Conservation (phyloP, 2,888 invertebrate species). For the Pterostichus madidus region DNA sequence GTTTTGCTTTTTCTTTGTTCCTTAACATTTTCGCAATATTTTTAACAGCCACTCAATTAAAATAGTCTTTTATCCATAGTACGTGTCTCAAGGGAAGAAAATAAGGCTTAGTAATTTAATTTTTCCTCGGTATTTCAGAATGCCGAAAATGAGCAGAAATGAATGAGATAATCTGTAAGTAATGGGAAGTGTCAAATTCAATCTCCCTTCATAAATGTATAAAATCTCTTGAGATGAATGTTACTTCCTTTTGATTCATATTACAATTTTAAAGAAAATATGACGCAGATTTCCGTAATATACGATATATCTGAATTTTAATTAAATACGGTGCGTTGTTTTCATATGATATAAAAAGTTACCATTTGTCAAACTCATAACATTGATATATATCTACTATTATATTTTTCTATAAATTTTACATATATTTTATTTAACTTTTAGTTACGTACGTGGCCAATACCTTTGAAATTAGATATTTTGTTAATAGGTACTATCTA, state of each 20-base stretch:
- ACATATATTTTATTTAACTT: no score
- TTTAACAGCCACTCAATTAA: neutral
- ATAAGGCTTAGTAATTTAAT: conserved; percentile 18
- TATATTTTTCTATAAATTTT: conserved; percentile 8
- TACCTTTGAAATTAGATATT: no score
- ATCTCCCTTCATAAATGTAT: conserved; percentile 15
- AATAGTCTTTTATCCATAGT: no score
- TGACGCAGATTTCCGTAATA: conserved; percentile 6
- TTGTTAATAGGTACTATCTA: no score
- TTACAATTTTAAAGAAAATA: conserved; percentile 13
- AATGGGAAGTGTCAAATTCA: conserved; percentile 25
- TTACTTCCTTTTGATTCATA: conserved; percentile 1
- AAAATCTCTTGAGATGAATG: conserved; percentile 2
- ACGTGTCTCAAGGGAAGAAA: no score
- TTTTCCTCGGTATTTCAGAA: neutral
- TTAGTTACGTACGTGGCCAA: no score
- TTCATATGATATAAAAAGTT: neutral
- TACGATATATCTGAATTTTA: neutral
- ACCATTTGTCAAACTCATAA: neutral
- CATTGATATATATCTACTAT: no score
- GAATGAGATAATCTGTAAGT: conserved; percentile 22
- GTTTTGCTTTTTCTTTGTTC: conserved; percentile 1
- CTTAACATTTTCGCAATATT: neutral
- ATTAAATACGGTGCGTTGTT: neutral
- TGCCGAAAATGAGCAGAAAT: conserved; percentile 14